phyloP scores from a whole-genome alignment of 2,113 vertebrate species.

The Pseudolaguvia tuberculata region DNA sequence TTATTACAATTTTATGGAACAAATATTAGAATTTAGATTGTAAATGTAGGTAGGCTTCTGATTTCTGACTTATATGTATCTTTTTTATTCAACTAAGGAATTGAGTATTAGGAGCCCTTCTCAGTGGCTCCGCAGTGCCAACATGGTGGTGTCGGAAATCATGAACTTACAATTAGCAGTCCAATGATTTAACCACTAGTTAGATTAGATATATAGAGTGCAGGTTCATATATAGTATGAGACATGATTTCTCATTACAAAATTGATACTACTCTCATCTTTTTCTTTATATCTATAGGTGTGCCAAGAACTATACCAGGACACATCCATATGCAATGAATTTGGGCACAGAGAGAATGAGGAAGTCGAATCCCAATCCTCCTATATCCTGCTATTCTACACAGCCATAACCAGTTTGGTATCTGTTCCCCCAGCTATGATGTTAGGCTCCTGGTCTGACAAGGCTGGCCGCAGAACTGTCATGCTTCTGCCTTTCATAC shows the following conservation, averaged over 20 bases:
- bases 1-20: no score
- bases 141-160: no score
- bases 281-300: constrained; percentile 44
- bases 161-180: no score
- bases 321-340: constrained; percentile 43
- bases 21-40: no score
- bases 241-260: not conserved
- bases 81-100: no score
- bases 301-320: constrained; percentile 49
- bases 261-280: not conserved
- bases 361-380: constrained; percentile 46
- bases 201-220: no score
- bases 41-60: no score
- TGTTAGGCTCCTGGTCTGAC: constrained; percentile 64
- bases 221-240: not conserved
- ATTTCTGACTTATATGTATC: no score
- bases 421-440: constrained; percentile 57
- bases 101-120: no score
- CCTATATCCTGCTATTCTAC: constrained; percentile 55
- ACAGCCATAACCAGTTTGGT: constrained; percentile 47
- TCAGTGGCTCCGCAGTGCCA: no score
- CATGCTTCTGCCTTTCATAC: constrained; percentile 54
- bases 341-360: constrained; percentile 35
- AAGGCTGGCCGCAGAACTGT: constrained; percentile 51
- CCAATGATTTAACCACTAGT: no score